Percentiles rank a stretch among this genome's conserved stretches.
Conservation (phyloP, 2,888 invertebrate species). For the Caenorhabditis japonica region DNA sequence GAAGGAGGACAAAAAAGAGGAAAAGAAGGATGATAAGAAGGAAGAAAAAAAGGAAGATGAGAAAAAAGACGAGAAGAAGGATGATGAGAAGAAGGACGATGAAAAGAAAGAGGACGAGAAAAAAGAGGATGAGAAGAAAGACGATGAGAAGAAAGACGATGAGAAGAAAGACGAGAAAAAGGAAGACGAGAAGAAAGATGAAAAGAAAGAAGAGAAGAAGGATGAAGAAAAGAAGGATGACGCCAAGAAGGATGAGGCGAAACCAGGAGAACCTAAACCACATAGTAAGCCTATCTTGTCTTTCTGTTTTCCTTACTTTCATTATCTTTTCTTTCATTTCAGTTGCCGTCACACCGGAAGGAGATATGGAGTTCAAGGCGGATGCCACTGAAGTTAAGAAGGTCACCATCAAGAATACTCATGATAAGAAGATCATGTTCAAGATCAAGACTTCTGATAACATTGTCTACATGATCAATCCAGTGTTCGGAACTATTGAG, state of each 20-base stretch:
- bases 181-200: neutral
- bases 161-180: neutral
- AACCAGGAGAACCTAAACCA: slow-evolving; percentile 5
- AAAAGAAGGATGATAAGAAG: neutral
- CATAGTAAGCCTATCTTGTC: too few relatives aligned
- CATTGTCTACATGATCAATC: slow-evolving; percentile 16
- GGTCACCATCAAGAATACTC: slow-evolving; percentile 14
- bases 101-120: neutral
- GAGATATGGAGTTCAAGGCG: slow-evolving; percentile 11
- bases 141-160: neutral
- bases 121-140: neutral
- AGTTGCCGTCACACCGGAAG: slow-evolving; percentile 16
- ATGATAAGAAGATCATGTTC: slow-evolving; percentile 38
- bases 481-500: slow-evolving; percentile 38
- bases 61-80: neutral
- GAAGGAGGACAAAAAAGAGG: neutral
- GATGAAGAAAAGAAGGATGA: neutral
- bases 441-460: slow-evolving; percentile 39
- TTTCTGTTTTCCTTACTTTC: too few relatives aligned
- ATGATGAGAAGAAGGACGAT: neutral
- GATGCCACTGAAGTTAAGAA: slow-evolving; percentile 5
- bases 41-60: neutral
- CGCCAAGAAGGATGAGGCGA: neutral
- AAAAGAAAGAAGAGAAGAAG: neutral
- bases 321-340: too few relatives aligned